phyloP scores from a whole-genome alignment of 2,797 vertebrate species.

The Protosalanx chinensis region DNA sequence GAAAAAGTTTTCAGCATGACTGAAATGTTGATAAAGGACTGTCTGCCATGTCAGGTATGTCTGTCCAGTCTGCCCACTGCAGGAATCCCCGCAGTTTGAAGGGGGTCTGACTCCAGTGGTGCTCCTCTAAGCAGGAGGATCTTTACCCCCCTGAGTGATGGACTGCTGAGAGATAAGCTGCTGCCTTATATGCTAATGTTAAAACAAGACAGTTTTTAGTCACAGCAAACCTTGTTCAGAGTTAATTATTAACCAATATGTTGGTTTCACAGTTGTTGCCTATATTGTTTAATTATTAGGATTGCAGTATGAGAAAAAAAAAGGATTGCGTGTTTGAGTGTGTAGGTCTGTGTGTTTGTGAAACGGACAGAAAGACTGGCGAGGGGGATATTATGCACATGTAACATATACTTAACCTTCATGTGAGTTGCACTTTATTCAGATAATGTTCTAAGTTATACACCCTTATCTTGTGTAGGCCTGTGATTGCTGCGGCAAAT shows the following conservation, averaged over 20 bases:
- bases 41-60: too few species aligned
- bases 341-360: not conserved
- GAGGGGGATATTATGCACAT: too few species aligned
- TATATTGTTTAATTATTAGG: not conserved
- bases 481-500: too few species aligned
- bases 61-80: not conserved
- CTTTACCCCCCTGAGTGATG: constrained; percentile 41
- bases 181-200: constrained; percentile 12
- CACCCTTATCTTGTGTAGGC: too few species aligned
- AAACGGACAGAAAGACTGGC: not conserved
- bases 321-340: not conserved
- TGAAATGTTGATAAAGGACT: too few species aligned
- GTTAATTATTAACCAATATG: not conserved
- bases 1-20: too few species aligned
- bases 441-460: too few species aligned
- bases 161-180: not conserved
- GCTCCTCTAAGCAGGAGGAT: constrained; percentile 51
- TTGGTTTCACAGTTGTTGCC: not conserved
- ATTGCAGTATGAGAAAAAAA: constrained; percentile 1
- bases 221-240: not conserved
- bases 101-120: constrained; percentile 34
- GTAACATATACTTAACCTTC: too few species aligned
- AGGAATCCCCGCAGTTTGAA: constrained; percentile 8
- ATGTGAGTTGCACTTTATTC: too few species aligned
- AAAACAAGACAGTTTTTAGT: not conserved